Evolutionary conservation across 1,140 invertebrate genomes (phyloP).

Genomic region (Ceratitis capitata): DNA sequence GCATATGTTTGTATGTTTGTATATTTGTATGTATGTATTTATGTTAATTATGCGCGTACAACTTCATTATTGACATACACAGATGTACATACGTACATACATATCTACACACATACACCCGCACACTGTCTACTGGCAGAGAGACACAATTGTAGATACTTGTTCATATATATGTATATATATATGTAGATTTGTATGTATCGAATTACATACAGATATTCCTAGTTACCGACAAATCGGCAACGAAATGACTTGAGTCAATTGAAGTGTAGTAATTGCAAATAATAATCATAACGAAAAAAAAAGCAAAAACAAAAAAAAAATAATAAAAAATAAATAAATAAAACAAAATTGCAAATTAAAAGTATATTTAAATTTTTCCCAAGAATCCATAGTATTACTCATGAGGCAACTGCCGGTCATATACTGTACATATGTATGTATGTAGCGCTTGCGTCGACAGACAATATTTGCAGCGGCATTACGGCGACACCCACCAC

Average conservation of each 20-base stretch:
- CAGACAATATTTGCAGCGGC: neutral
- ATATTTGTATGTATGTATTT: neutral
- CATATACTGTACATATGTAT: too few species aligned
- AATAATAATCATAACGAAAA: neutral
- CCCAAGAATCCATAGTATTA: neutral
- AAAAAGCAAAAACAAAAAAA: neutral
- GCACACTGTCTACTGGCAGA: too few species aligned
- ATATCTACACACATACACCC: too few species aligned
- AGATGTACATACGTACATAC: neutral
- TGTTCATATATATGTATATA: too few species aligned
- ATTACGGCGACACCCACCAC: neutral
- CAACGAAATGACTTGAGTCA: constrained; percentile 9
- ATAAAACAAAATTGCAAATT: constrained; percentile 22
- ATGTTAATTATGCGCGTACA: neutral
- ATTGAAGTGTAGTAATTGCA: constrained; percentile 31
- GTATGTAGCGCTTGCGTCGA: neutral
- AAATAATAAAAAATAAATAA: neutral
- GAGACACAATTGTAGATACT: too few species aligned
- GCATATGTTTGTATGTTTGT: neutral
- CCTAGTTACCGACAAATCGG: neutral
- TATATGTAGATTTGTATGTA: neutral
- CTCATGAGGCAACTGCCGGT: neutral
- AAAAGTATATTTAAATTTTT: constrained; percentile 39
- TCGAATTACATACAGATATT: neutral
- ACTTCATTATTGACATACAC: neutral